These are phyloP conservation scores for Trachelus stipa DNA, from an alignment of 2,888 invertebrate genomes.

Conservation along the genomic window DNA sequence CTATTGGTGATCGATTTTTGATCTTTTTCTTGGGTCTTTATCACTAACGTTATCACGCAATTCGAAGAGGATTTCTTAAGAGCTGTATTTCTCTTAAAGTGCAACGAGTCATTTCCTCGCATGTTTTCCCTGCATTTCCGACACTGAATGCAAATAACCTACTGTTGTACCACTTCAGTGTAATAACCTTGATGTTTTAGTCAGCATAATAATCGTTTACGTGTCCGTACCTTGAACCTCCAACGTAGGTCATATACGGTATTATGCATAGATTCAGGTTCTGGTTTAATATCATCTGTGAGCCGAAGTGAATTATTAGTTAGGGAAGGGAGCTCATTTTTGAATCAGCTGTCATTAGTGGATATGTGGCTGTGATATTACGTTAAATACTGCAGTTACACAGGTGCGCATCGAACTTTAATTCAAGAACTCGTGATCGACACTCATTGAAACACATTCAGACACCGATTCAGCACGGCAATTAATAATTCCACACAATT, in stretches of 20 bases:
- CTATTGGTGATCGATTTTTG: not conserved
- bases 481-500: not conserved
- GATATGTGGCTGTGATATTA: constrained; percentile 36
- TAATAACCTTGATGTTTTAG: constrained; percentile 60
- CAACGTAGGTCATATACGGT: constrained; percentile 19
- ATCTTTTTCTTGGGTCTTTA: not conserved
- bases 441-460: constrained; percentile 3
- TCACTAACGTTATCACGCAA: not conserved
- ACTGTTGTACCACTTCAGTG: constrained; percentile 55
- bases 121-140: constrained; percentile 57
- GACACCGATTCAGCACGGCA: not conserved
- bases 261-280: constrained; percentile 20
- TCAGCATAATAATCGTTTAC: constrained; percentile 55
- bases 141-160: constrained; percentile 56
- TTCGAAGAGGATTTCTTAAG: not conserved
- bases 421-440: constrained; percentile 1
- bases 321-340: constrained; percentile 32
- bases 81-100: constrained; percentile 60
- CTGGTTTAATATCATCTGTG: constrained; percentile 3
- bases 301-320: constrained; percentile 13
- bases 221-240: constrained; percentile 44
- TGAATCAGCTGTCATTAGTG: constrained; percentile 30
- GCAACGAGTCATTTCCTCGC: constrained; percentile 56
- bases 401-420: constrained; percentile 33
- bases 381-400: constrained; percentile 28